Evolutionary conservation across 2,888 invertebrate genomes (phyloP).

Genomic region (Mechanitis messenoides): DNA sequence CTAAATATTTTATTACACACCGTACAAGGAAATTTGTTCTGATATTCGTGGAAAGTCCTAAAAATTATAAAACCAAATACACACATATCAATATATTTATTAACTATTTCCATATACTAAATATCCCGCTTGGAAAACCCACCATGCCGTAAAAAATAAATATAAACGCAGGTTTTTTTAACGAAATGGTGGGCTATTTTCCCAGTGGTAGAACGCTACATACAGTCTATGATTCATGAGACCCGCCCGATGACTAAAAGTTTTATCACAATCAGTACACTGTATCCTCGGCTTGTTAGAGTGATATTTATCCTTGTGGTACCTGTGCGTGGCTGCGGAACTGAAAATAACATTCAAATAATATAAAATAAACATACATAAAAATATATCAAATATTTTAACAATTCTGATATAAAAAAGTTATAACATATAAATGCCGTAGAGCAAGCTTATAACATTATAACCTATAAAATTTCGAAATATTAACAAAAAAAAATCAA

Average conservation of each 20-base stretch:
- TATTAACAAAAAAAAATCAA: too few species aligned
- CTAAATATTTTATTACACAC: slow-evolving; percentile 58
- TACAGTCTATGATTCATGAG: slow-evolving; percentile 63
- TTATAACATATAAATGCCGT: too few species aligned
- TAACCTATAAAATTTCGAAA: too few species aligned
- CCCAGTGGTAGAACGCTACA: slow-evolving; percentile 32
- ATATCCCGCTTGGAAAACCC: not conserved
- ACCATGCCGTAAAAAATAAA: too few species aligned
- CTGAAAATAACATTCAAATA: slow-evolving; percentile 33
- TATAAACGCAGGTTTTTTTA: too few species aligned
- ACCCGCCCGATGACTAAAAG: slow-evolving; percentile 62
- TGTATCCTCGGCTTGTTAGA: slow-evolving; percentile 54
- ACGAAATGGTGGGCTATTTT: not conserved
- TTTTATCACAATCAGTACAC: slow-evolving; percentile 63
- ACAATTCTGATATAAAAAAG: too few species aligned
- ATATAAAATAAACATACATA: too few species aligned
- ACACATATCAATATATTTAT: not conserved
- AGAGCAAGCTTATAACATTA: too few species aligned
- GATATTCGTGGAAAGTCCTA: slow-evolving; percentile 58
- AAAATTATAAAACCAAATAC: slow-evolving; percentile 9
- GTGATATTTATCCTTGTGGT: slow-evolving; percentile 38
- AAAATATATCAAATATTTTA: too few species aligned
- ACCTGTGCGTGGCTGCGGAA: slow-evolving; percentile 56
- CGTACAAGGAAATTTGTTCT: slow-evolving; percentile 57
- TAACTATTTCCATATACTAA: not conserved